A percentile compares a stretch with the other conserved stretches of the same genome.
Conservation (phyloP, 2,888 invertebrate species). For the Oligia latruncula region DNA sequence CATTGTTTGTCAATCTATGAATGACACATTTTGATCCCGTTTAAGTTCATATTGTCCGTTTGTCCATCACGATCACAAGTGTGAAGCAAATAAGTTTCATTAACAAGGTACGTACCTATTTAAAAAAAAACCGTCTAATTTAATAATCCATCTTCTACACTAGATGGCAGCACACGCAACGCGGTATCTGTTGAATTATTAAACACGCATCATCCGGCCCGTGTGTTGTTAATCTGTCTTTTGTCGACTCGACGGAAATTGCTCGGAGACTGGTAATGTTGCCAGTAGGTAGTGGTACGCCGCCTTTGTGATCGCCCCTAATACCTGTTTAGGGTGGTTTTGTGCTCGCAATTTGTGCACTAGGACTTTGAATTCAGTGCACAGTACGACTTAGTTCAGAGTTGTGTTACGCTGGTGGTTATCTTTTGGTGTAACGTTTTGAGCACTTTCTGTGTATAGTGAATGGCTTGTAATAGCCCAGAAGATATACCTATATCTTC, state of each 20-base stretch:
- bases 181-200: slow-evolving; percentile 77
- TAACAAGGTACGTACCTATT: not conserved
- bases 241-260: slow-evolving; percentile 76
- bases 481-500: not conserved
- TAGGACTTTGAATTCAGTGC: slow-evolving; percentile 41
- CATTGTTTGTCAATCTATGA: no score
- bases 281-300: slow-evolving; percentile 52
- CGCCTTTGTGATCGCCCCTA: slow-evolving; percentile 56
- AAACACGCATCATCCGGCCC: slow-evolving; percentile 73
- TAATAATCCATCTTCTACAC: not conserved
- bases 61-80: not conserved
- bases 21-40: not conserved
- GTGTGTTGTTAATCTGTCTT: slow-evolving; percentile 81
- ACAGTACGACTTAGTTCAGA: slow-evolving; percentile 27
- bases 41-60: not conserved
- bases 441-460: not conserved
- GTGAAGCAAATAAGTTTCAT: not conserved
- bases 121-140: not conserved
- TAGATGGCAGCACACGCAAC: slow-evolving; percentile 38
- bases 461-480: not conserved
- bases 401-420: slow-evolving; percentile 20
- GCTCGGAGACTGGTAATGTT: slow-evolving; percentile 66
- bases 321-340: slow-evolving; percentile 60
- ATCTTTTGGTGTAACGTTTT: slow-evolving; percentile 12
- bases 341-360: slow-evolving; percentile 54